Evolutionary conservation across 2,888 invertebrate genomes (phyloP).

Genomic region (Drosophila suboccidentalis): DNA sequence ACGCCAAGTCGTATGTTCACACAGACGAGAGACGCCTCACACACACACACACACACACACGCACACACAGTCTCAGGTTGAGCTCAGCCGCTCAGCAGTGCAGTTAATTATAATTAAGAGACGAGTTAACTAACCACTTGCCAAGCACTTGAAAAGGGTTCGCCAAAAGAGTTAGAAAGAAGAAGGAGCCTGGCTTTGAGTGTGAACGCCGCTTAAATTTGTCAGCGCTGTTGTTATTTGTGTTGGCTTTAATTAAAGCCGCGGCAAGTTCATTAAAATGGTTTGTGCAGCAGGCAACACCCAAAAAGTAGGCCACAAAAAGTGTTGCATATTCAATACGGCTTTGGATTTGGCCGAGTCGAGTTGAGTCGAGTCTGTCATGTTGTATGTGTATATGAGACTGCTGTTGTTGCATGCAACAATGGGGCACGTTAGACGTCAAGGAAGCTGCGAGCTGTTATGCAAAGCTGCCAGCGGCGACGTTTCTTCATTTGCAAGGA

Average conservation of each 20-base stretch:
- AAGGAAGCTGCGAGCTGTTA: constrained; percentile 67
- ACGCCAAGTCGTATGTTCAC: constrained; percentile 35
- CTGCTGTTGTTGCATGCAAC: constrained; percentile 44
- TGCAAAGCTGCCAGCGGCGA: constrained; percentile 66
- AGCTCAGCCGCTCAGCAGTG: constrained; percentile 66
- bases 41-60: constrained; percentile 9
- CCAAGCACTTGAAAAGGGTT: constrained; percentile 47
- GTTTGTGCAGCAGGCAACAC: constrained; percentile 13
- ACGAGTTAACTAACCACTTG: constrained; percentile 83
- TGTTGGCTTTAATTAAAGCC: constrained; percentile 64
- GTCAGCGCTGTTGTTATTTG: constrained; percentile 32
- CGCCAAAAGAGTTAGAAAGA: neutral
- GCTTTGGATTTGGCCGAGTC: constrained; percentile 41
- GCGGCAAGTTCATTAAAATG: constrained; percentile 68
- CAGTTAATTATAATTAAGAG: constrained; percentile 85
- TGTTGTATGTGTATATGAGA: neutral
- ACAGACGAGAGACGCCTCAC: constrained; percentile 10
- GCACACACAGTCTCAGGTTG: neutral
- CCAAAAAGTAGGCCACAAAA: constrained; percentile 71
- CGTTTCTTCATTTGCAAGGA: constrained; percentile 81
- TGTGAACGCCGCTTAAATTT: constrained; percentile 57
- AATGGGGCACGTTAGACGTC: constrained; percentile 62
- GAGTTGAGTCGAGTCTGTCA: neutral
- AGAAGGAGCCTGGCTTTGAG: neutral
- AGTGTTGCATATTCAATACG: constrained; percentile 78